Base-by-base conservation (phyloP, 1,140 invertebrate genomes). In the Penaeus indicus region DNA sequence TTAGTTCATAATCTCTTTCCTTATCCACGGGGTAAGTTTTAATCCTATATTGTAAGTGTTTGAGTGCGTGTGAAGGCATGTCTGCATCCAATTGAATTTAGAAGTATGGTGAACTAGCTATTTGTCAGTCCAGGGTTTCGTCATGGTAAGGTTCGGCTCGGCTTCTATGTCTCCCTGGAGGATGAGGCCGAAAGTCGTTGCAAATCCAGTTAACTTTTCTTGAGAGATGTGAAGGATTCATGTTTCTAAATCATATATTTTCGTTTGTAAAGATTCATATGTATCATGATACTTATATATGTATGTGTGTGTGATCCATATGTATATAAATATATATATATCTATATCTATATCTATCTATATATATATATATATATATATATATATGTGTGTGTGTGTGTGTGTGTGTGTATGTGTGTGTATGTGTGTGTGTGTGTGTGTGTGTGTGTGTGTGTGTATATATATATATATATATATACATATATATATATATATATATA, bases 401-500 rank as follows among this genome's bases (percentile, higher is more conserved):
- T 75, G 38, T 75, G 38, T 75, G 38, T 75, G 38, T 75, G 38
- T 75, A 18, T 75, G 38, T 75, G 38, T 75, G 22, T 75, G 38
- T 75, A 22, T 75, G 38, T 75, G 22, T 75, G 38, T 75, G 22
- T 75, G 38, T 75, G 22, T 75, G 38, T n/a, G 22, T 75, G 69
- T 27, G 22, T 75, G 69, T 75, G 22, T 75, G 38, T n/a, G 11
- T 47, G 47, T 47, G 11, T 47, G 47, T 47, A 0, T 47, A 5
- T 47, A 47, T 5, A 13, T 4, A 47, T 4, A 13, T 5, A 47
- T 5, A 13, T 18, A 75, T 11, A n/a, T n/a, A 75, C 18, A 21
- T 75, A 75, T n/a, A n/a, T n/a, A 75, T 75, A n/a, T 75, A 75
- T 75, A n/a, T 75, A 75, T 75, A n/a, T 75, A 75, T 75, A n/a